Base-by-base conservation (phyloP, 2,113 vertebrate genomes). In the Colossoma macropomum region DNA sequence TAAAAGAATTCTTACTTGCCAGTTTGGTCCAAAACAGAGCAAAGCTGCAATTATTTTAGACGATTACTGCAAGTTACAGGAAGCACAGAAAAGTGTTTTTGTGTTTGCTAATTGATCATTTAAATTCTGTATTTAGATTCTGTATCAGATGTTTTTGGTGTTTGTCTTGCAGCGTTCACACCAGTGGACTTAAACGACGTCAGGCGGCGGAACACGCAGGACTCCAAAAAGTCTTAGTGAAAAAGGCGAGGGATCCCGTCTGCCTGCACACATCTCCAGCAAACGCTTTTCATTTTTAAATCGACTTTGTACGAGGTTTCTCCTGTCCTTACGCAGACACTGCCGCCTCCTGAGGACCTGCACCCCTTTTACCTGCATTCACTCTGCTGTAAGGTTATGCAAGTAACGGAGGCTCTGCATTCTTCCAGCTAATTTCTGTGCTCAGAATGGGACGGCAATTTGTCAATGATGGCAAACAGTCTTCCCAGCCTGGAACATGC, bases 151-250 rank as follows among this genome's bases (percentile, higher is more conserved):
- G 21, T 63, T 23, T 21, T 11, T 70, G 16, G 52, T 48, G 69
- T 72, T 81, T 72, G 54, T 27, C 50, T 25, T 79, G 62, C 80
- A 86, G 84, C 80, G 68, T 86, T 86, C 72, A 82, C 70, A 25
- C 80, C 84, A 34, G 84, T 86, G 60, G 84, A 86, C 65, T 25
- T 86, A 32, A 86, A 86, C 41, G 71, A 38, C 48, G 80, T 86
- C n/a, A 38, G 81, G 32, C 76, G 84, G 70, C 63, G 71, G 65
- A 86, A 86, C 38, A 78, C 69, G 15, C 84, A 75, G 56, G 84
- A 86, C 62, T 86, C 84, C 59, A 82, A 86, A 60, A 86, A 82
- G 63, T 82, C 84, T 11, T 82, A 76, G 75, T 19, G 13, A 17
- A 7, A 0, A 3, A 21, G 0, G 0, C 10, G 15, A 56, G 50